Percentiles rank a stretch among this genome's conserved stretches.
Conservation (phyloP, 1,140 invertebrate genomes). For the Calliopsis andreniformis region DNA sequence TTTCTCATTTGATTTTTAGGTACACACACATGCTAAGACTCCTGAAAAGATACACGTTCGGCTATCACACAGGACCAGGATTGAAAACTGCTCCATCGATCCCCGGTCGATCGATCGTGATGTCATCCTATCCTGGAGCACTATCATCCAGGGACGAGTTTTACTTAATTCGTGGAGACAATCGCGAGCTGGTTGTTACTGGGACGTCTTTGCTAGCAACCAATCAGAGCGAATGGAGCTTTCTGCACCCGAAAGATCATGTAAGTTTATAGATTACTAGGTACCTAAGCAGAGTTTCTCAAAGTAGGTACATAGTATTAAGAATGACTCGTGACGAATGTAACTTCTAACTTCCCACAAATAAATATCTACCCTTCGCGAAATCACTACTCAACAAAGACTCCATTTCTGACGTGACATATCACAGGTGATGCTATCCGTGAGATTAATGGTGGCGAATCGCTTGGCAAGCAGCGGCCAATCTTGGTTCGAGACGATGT, state of each 20-base stretch:
- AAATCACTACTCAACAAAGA: too few species aligned
- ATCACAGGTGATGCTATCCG: conserved; percentile 87
- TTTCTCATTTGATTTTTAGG: conserved; percentile 74
- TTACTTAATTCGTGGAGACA: conserved; percentile 84
- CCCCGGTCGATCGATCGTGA: conserved; percentile 84
- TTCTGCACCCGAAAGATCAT: conserved; percentile 62
- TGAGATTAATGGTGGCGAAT: conserved; percentile 93
- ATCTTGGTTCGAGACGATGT: conserved; percentile 86
- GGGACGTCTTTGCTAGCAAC: conserved; percentile 81
- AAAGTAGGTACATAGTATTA: too few species aligned
- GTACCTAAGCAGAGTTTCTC: too few species aligned
- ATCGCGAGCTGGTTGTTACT: conserved; percentile 83
- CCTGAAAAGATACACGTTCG: conserved; percentile 94
- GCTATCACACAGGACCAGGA: conserved; percentile 84
- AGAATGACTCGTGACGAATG: too few species aligned
- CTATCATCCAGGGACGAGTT: conserved; percentile 94
- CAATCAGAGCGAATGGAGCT: conserved; percentile 64
- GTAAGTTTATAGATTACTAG: conserved; percentile 37
- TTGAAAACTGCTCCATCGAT: conserved; percentile 79
- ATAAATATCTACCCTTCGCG: too few species aligned
- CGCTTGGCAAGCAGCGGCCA: conserved; percentile 87
- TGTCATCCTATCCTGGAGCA: conserved; percentile 94
- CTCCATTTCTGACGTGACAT: too few species aligned
- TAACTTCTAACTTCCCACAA: too few species aligned
- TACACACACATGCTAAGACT: conserved; percentile 94